Base-by-base conservation (phyloP, 2,797 vertebrate species). In the Florisuga fusca region DNA sequence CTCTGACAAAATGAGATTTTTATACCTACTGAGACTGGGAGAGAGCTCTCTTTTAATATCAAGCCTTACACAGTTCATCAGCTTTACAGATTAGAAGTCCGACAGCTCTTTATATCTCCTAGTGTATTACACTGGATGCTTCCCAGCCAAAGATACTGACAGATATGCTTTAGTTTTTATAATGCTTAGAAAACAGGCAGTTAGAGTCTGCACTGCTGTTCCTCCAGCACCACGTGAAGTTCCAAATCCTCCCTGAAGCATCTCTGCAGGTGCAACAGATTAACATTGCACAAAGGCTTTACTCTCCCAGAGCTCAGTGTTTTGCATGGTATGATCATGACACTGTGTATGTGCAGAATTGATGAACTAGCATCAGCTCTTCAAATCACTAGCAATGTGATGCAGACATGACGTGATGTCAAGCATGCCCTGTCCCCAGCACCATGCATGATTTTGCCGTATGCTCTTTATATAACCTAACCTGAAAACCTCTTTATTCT, bases 1-100 rank as follows among this genome's bases (percentile, higher is more conserved):
- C 61, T 94, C 91, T 90, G 88, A 87, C 69, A 96, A 66, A 97
- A 91, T 79, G 80, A 96, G 80, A 83, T 96, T 97, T 41, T 87
- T 93, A 45, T 87, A 69, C 89, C 91, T 94, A 66, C 63, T 88
- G 53, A 84, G 21, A 61, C 68, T 72, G 79, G 66, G 43, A 87
- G 43, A 90, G 48, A 89, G 66, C 25, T 43, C 77, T 36, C 46
- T 79, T 94, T 94, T 96, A 94, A 93, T 93, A 90, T 83, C 1
- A 0, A 3, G 3, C 71, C 64, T 94, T 90, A n/a, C 46, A 90
- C 79, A 87, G 79, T 92, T 95, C 91, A 90, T 96, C 94, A 96
- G 62, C 85, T 94, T 92, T 96, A 88, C 74, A 33, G 62, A 93
- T 97, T 91, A 89, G 63, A 93, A 84, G 33, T 90, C 77, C 94